Conservation (phyloP, 2,888 invertebrate genomes). For the Timema podura region DNA sequence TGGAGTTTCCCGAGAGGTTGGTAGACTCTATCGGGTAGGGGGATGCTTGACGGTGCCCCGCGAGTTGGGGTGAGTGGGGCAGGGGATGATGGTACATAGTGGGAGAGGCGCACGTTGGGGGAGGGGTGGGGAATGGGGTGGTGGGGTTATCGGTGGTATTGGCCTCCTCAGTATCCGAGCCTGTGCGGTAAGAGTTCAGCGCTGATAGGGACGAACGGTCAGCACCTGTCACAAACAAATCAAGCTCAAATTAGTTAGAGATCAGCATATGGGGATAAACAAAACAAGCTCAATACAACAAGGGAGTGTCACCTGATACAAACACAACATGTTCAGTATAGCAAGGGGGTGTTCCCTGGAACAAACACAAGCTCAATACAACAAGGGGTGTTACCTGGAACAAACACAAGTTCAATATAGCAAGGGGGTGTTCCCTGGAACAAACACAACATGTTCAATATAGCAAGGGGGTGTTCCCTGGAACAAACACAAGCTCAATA, state of each 20-base stretch:
- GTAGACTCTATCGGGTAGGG: slow-evolving; percentile 68
- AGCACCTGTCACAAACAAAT: slow-evolving; percentile 48
- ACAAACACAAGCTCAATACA: no score
- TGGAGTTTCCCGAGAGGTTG: slow-evolving; percentile 42
- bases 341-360: neutral
- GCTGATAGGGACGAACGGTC: slow-evolving; percentile 32
- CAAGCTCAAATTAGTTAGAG: no score
- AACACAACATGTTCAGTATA: neutral
- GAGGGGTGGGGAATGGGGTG: slow-evolving; percentile 53
- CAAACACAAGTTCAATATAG: no score
- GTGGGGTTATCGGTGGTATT: slow-evolving; percentile 53
- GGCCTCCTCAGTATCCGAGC: slow-evolving; percentile 62
- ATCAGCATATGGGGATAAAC: slow-evolving; percentile 33
- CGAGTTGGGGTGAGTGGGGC: slow-evolving; percentile 36
- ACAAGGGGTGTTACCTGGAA: no score
- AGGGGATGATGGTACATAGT: slow-evolving; percentile 39
- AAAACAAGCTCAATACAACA: slow-evolving; percentile 20
- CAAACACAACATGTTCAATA: no score
- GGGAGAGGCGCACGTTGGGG: slow-evolving; percentile 50
- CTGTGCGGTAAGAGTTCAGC: slow-evolving; percentile 58
- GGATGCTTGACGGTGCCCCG: slow-evolving; percentile 56
- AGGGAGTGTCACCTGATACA: neutral
- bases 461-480: no score
- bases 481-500: no score
- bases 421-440: no score